These are phyloP conservation scores for Drosophila nannoptera DNA, from an alignment of 1,140 invertebrate genomes.

Conservation along the genomic window DNA sequence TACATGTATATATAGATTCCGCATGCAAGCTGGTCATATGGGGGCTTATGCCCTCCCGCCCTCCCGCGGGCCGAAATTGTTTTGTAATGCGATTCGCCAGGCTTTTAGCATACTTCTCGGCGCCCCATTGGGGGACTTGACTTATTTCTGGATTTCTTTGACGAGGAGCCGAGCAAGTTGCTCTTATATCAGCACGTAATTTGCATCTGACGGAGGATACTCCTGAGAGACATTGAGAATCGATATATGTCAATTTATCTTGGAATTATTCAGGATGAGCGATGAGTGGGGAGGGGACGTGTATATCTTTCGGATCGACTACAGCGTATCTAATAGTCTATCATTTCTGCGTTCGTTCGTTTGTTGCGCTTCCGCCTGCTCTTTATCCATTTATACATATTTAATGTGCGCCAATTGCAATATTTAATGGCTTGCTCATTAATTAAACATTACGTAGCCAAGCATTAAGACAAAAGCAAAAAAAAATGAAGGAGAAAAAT, in stretches of 20 bases:
- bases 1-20: not conserved
- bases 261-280: too few species aligned
- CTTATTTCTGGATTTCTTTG: not conserved
- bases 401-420: slow-evolving; percentile 42
- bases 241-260: too few species aligned
- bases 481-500: not conserved
- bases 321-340: not conserved
- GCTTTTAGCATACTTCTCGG: slow-evolving; percentile 9
- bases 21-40: slow-evolving; percentile 1
- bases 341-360: not conserved
- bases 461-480: slow-evolving; percentile 37
- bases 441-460: slow-evolving; percentile 67
- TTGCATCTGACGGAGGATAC: not conserved
- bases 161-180: not conserved
- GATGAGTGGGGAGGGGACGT: too few species aligned
- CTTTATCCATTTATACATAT: slow-evolving; percentile 34
- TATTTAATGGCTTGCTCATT: slow-evolving; percentile 64
- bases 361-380: not conserved
- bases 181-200: not conserved
- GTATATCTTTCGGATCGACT: not conserved
- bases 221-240: too few species aligned
- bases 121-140: not conserved
- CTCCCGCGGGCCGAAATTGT: not conserved
- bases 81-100: slow-evolving; percentile 1
- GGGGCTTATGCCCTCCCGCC: not conserved